Conservation (phyloP, 2,113 vertebrate genomes). For the Cheilinus undulatus region DNA sequence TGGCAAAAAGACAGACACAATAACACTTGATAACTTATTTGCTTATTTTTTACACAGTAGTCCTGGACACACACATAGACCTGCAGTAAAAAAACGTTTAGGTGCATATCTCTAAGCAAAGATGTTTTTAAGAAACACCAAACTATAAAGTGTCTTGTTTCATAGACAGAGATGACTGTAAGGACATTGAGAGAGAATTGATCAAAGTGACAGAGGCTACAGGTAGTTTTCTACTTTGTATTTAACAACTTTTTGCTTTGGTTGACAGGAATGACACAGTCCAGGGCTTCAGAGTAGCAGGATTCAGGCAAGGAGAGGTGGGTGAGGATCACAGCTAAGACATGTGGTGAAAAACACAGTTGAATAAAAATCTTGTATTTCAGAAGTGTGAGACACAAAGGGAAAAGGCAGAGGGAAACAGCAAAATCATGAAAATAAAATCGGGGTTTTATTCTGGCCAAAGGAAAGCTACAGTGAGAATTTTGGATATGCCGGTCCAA, state of each 20-base stretch:
- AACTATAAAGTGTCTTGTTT: constrained; percentile 15
- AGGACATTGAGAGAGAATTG: neutral
- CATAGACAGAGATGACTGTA: constrained; percentile 4
- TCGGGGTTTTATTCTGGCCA: constrained; percentile 16
- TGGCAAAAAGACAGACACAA: constrained; percentile 12
- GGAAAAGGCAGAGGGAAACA: neutral
- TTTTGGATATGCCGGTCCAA: constrained; percentile 28
- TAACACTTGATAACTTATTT: constrained; percentile 19
- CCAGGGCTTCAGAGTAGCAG: constrained; percentile 5
- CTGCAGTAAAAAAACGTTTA: neutral
- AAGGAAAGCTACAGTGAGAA: constrained; percentile 6
- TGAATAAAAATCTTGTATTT: constrained; percentile 3
- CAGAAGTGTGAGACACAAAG: neutral
- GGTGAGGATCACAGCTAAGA: constrained; percentile 6
- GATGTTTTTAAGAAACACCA: neutral
- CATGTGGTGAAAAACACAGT: constrained; percentile 7
- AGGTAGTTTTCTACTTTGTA: constrained; percentile 13
- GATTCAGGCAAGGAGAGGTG: neutral
- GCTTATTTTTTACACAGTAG: constrained; percentile 25
- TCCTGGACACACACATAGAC: constrained; percentile 22
- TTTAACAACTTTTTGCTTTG: constrained; percentile 16
- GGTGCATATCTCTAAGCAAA: neutral
- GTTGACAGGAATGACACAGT: constrained; percentile 17
- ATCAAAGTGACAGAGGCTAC: constrained; percentile 14
- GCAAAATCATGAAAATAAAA: constrained; percentile 39